Evolutionary conservation across 1,140 invertebrate species (phyloP), one percentile per base, ranked within the genome.

Genomic region (Musca domestica): DNA sequence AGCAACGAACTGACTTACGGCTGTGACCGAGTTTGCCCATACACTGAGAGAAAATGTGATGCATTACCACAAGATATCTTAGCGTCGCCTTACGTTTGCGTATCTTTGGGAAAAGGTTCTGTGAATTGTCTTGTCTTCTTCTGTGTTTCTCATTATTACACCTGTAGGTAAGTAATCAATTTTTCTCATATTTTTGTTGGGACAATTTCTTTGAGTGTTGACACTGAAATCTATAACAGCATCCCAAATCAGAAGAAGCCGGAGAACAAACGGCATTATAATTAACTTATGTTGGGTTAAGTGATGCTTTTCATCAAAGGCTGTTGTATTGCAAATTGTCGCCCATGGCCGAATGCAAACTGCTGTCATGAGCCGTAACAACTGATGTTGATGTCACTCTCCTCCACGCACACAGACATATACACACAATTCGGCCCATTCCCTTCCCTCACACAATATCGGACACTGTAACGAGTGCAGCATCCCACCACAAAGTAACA

Each of bases 221-320:
- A 41, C 34, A 41, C 34, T 9, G 34, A 41, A 5, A 56, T 22
- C 25, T 23, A 3, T 54, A 58, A 30, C 5, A 58, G 56, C n/a
- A 41, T 1, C 4, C 7, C 5, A 25, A 27, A 61, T 17, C 30
- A 34, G 1, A 61, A 61, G 12, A 41, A 7, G 14, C 7, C 7
- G 27, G 12, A 61, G 14, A 17, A 41, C 23, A 58, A 58, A 27
- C 20, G 48, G 20, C 17, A 48, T 65, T 65, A 65, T 65, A 65
- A 65, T 65, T 65, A 65, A 51, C 64, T 51, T 65, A 49, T 51
- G 64, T 65, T 65, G 25, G 46, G 41, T 65, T 65, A 65, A 65
- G 64, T 65, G 64, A 65, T 65, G 64, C 64, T 51, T 65, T 65
- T 65, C 64, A 65, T 65, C 64, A 48, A 61, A 51, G 46, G 19